Evolutionary conservation across 2,797 vertebrate genomes (phyloP).

Genomic region (Okamejei kenojei): DNA sequence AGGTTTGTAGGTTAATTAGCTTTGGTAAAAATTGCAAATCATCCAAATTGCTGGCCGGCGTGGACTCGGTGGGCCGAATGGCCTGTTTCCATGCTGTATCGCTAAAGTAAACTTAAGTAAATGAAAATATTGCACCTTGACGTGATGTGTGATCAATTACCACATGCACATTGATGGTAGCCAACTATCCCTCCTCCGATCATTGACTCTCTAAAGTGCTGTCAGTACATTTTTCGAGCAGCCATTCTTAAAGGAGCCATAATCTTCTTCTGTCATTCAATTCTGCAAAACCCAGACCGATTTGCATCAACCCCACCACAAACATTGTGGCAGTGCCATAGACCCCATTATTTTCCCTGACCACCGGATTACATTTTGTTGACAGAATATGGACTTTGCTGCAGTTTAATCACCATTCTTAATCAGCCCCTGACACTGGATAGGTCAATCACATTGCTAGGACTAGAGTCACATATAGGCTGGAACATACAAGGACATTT

Average conservation of each 20-base stretch:
- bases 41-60: too few relatives aligned
- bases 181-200: neutral
- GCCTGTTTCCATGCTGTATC: too few relatives aligned
- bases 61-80: too few relatives aligned
- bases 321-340: neutral
- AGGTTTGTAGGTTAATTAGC: too few relatives aligned
- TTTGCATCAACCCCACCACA: neutral
- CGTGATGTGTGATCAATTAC: neutral
- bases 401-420: too few relatives aligned
- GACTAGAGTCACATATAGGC: too few relatives aligned
- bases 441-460: too few relatives aligned
- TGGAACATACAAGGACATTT: too few relatives aligned
- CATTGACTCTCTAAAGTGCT: neutral
- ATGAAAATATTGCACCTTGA: neutral
- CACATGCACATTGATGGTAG: neutral
- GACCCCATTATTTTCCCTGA: neutral
- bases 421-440: too few relatives aligned
- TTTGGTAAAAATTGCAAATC: too few relatives aligned
- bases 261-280: neutral
- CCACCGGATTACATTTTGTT: neutral
- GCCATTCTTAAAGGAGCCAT: neutral
- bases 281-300: neutral
- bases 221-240: neutral
- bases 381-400: too few relatives aligned
- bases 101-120: too few relatives aligned